Evolutionary conservation across 2,113 vertebrate species (phyloP), one percentile per base, ranked within the genome.

Genomic region (Polyodon spathula): DNA sequence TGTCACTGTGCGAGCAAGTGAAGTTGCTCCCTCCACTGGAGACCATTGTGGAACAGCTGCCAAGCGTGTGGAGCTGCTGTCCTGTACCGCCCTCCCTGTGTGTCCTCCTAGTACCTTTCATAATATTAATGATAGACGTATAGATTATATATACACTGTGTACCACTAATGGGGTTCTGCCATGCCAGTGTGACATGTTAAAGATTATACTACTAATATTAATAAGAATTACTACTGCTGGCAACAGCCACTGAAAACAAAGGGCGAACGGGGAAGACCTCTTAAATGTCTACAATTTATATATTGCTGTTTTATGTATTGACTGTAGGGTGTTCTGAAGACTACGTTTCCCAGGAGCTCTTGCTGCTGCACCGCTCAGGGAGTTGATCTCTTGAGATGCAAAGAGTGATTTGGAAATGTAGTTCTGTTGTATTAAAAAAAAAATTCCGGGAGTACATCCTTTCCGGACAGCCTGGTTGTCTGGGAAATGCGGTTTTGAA

Each of bases 71-170:
- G 16, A 8, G 53, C 63, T 1, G 0, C 1, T 0, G 69, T 72
- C 76, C 65, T 72, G 61, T 63, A 60, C 0, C 40, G 53, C 38
- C 11, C 14, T 9, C 16, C 16, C 51, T 61, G 27, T 52, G 0
- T 43, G 61, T 6, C 54, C 71, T 70, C 63, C 55, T 57, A 2
- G 0, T 60, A 63, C 4, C 0, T 73, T 77, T 50, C 11, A n/a
- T 12, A 7, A 50, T 50, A n/a, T 50, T 50, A n/a, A 50, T 7
- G 5, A 50, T 50, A 50, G 46, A 50, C n/a, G 46, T 50, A 50
- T 50, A 50, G 46, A 50, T 50, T 8, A 50, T 50, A 50, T 14
- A 50, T 12, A 50, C n/a, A 50, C 38, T 17, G 53, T 59, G n/a
- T 17, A 41, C 54, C 59, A 56, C 17, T 57, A 52, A 7, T 50